Conservation (phyloP, 2,113 vertebrate genomes). For the Bubo blakistoni region DNA sequence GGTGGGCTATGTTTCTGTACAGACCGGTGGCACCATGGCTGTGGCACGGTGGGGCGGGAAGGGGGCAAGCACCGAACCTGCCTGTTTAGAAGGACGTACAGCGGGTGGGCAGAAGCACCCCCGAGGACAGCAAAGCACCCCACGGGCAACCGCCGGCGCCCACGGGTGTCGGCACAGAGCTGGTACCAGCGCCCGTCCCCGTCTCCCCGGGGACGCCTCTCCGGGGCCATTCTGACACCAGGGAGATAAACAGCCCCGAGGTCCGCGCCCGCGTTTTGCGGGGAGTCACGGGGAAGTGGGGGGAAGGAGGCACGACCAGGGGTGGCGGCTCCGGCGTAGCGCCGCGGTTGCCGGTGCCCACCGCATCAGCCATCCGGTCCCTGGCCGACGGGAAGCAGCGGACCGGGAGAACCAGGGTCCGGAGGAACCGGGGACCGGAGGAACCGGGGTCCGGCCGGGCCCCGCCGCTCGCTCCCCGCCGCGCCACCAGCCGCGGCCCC, state of each 20-base stretch:
- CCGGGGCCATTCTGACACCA: not conserved
- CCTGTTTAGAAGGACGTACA: accelerated
- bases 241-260: not conserved
- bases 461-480: too few relatives aligned
- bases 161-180: not conserved
- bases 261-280: not conserved
- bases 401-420: too few relatives aligned
- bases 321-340: too few relatives aligned
- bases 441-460: too few relatives aligned
- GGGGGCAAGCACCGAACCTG: accelerated
- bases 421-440: too few relatives aligned
- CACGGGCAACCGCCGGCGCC: accelerated
- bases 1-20: accelerated
- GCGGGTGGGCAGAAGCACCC: not conserved
- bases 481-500: not conserved
- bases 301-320: too few relatives aligned
- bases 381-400: too few relatives aligned
- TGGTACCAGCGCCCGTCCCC: too few relatives aligned
- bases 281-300: not conserved
- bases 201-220: not conserved
- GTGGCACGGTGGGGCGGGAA: not conserved
- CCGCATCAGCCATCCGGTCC: not conserved
- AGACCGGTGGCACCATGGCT: not conserved
- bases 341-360: not conserved
- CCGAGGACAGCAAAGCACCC: not conserved